Percentiles rank a stretch among this genome's conserved stretches.
phyloP scores from a whole-genome alignment of 2,888 invertebrate genomes.

The Lycophotia porphyrea region DNA sequence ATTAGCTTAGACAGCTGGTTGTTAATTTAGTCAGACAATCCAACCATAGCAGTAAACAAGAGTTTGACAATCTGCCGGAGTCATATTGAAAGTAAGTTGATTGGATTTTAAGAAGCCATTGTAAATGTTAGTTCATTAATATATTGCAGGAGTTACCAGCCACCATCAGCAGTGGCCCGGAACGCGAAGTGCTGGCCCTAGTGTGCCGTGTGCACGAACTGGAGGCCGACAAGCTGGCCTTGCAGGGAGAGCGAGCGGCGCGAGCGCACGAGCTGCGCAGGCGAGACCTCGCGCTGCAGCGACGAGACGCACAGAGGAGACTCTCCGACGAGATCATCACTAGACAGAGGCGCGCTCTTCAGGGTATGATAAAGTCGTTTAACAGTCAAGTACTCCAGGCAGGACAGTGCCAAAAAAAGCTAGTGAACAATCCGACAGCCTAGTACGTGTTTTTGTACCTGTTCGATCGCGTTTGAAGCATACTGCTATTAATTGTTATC shows the following conservation, averaged over 20 bases:
- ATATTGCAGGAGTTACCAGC: conserved; percentile 94
- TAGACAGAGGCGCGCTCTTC: conserved; percentile 95
- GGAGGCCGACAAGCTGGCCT: conserved; percentile 97
- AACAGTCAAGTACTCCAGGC: background rate
- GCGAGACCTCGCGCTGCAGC: conserved; percentile 95
- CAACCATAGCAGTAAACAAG: background rate
- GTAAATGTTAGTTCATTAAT: background rate
- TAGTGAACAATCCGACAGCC: background rate
- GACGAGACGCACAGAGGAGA: conserved; percentile 95
- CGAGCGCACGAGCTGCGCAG: conserved; percentile 96
- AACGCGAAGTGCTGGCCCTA: conserved; percentile 96
- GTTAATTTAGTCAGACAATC: background rate
- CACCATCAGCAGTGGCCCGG: conserved; percentile 96
- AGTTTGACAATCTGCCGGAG: background rate
- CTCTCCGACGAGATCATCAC: conserved; percentile 98
- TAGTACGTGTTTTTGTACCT: background rate
- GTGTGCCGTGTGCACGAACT: conserved; percentile 98
- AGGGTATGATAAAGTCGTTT: conserved; percentile 89
- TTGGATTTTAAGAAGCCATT: background rate
- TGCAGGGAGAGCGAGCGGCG: conserved; percentile 96
- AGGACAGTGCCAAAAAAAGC: background rate
- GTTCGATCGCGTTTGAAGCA: background rate
- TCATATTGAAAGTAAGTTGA: background rate
- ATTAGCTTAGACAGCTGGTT: no score
- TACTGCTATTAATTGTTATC: background rate